Conservation (phyloP, 2,888 invertebrate genomes). For the Aphodius sticticus region DNA sequence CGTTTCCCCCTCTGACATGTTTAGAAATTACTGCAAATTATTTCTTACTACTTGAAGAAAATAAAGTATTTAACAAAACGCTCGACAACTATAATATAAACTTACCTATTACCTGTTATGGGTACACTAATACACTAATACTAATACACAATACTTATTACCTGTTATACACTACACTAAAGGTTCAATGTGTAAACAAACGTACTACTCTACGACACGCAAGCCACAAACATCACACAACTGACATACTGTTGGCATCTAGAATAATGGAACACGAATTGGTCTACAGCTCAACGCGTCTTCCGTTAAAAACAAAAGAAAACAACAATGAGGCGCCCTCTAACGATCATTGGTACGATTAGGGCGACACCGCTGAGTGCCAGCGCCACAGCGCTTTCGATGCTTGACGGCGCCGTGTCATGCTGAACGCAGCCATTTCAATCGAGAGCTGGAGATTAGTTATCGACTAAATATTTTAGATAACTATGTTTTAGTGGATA, state of each 20-base stretch:
- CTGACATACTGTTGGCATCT: background rate
- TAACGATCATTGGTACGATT: too few relatives aligned
- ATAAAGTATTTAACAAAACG: background rate
- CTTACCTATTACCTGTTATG: background rate
- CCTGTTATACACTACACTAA: background rate
- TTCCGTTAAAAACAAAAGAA: background rate
- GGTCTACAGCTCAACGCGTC: background rate
- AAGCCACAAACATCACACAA: background rate
- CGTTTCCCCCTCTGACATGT: background rate
- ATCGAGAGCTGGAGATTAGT: background rate
- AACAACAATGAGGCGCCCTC: background rate
- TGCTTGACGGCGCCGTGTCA: background rate
- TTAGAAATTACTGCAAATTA: background rate
- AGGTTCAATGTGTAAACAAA: background rate
- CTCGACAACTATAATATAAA: background rate
- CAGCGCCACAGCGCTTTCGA: background rate
- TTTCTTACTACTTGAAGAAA: background rate
- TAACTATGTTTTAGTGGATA: background rate
- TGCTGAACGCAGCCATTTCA: background rate
- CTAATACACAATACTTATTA: background rate
- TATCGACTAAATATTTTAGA: slow-evolving; percentile 4
- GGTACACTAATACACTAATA: background rate
- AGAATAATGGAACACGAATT: background rate
- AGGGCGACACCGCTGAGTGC: background rate
- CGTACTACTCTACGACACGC: background rate